These are phyloP conservation scores for Rhimphoctona megacephalus DNA, from an alignment of 2,888 invertebrate genomes.

Conservation along the genomic window DNA sequence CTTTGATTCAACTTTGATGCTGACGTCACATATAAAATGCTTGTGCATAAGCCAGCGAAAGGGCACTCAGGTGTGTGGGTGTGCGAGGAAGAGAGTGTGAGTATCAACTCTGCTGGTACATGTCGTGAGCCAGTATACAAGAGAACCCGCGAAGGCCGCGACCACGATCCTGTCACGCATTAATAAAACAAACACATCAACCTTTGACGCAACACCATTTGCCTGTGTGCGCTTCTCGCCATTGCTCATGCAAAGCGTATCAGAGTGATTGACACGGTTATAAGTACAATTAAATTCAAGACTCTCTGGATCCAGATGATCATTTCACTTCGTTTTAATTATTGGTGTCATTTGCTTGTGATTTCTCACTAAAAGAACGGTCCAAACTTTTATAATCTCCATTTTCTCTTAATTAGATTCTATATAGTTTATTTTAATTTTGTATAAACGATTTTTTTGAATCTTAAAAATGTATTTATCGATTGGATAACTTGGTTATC, in stretches of 20 bases:
- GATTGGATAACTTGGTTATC: too few species aligned
- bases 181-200: conserved; percentile 84
- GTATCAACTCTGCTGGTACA: conserved; percentile 34
- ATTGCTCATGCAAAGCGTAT: conserved; percentile 37
- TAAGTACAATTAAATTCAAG: conserved; percentile 53
- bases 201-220: conserved; percentile 78
- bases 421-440: too few species aligned
- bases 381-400: not conserved
- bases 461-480: too few species aligned
- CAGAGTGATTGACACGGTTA: conserved; percentile 57
- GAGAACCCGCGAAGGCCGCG: conserved; percentile 78
- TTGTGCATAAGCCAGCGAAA: conserved; percentile 47
- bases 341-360: not conserved
- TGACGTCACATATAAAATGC: conserved; percentile 55
- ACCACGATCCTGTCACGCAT: conserved; percentile 75
- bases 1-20: conserved; percentile 51
- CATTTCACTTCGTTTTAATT: not conserved
- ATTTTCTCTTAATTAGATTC: not conserved
- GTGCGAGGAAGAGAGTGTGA: conserved; percentile 48
- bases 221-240: conserved; percentile 16
- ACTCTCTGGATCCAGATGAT: conserved; percentile 16
- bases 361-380: not conserved
- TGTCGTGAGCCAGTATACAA: conserved; percentile 51
- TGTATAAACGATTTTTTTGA: not conserved
- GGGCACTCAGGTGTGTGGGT: conserved; percentile 62